Percentiles rank a stretch among this genome's conserved stretches.
Conservation (phyloP, 2,113 vertebrate genomes). For the Chlorocebus sabaeus region DNA sequence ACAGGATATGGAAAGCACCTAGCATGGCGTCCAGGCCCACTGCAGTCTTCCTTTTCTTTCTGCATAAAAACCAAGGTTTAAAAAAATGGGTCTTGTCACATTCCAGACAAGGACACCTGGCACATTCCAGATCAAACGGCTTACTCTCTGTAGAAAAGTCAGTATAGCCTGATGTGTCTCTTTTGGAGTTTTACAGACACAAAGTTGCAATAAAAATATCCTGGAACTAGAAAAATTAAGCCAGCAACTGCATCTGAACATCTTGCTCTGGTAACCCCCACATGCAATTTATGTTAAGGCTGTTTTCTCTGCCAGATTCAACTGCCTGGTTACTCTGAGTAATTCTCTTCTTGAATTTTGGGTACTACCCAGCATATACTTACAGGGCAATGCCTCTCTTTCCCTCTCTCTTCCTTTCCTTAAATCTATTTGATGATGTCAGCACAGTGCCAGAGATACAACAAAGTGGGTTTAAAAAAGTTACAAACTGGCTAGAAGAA, state of each 20-base stretch:
- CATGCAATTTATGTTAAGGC: background rate
- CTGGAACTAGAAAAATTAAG: slow-evolving; percentile 41
- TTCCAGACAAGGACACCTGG: background rate
- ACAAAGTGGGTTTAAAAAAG: background rate
- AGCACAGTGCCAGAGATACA: background rate
- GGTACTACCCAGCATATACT: background rate
- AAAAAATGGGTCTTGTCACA: background rate
- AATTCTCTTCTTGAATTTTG: background rate
- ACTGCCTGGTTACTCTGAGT: background rate
- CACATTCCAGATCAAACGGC: background rate
- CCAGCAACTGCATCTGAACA: background rate
- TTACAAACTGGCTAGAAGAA: background rate
- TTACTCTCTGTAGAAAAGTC: background rate
- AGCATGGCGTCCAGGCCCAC: background rate
- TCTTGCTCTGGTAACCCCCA: background rate
- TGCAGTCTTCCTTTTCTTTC: too few species aligned
- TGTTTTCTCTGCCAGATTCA: background rate
- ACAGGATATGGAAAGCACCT: background rate
- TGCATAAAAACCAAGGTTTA: background rate
- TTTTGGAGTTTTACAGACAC: background rate
- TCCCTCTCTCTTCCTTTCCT: background rate
- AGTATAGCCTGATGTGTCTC: background rate
- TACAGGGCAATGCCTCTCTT: background rate
- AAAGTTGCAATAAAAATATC: background rate
- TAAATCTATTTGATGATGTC: background rate